These are phyloP conservation scores for Momotus momota DNA, from an alignment of 2,797 vertebrate genomes.

Conservation along the genomic window DNA sequence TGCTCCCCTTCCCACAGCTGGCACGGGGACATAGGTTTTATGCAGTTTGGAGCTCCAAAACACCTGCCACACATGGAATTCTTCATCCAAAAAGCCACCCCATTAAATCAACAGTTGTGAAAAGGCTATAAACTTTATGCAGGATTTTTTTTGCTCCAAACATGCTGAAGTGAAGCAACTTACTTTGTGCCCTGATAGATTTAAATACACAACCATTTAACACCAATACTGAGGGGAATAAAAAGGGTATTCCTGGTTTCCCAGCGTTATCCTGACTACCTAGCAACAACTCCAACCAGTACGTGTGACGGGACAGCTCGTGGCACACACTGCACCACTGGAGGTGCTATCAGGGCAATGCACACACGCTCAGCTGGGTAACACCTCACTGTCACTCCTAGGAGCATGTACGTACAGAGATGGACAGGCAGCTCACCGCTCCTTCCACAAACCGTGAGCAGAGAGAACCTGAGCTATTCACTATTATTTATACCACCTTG, in stretches of 20 bases:
- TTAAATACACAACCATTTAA: not conserved
- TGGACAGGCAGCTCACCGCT: not conserved
- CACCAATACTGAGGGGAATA: not conserved
- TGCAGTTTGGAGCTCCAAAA: not conserved
- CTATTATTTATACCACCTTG: not conserved
- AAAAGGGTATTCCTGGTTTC: not conserved
- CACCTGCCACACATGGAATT: not conserved
- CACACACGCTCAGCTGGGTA: rapidly evolving
- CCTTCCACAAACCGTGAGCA: not conserved
- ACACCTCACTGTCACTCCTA: not conserved
- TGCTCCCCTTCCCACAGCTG: not conserved
- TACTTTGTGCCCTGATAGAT: rapidly evolving
- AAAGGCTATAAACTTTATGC: not conserved
- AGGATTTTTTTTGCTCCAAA: not conserved
- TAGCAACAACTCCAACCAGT: not conserved
- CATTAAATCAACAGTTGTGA: not conserved
- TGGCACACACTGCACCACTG: not conserved
- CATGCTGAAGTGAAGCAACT: not conserved
- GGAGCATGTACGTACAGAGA: rapidly evolving
- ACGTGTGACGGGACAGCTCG: not conserved
- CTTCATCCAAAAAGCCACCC: not conserved
- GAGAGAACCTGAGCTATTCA: not conserved
- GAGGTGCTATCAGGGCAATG: not conserved
- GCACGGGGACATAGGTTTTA: not conserved
- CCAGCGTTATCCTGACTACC: not conserved